phyloP scores from a whole-genome alignment of 1,140 invertebrate species.

The Euura lappo region DNA sequence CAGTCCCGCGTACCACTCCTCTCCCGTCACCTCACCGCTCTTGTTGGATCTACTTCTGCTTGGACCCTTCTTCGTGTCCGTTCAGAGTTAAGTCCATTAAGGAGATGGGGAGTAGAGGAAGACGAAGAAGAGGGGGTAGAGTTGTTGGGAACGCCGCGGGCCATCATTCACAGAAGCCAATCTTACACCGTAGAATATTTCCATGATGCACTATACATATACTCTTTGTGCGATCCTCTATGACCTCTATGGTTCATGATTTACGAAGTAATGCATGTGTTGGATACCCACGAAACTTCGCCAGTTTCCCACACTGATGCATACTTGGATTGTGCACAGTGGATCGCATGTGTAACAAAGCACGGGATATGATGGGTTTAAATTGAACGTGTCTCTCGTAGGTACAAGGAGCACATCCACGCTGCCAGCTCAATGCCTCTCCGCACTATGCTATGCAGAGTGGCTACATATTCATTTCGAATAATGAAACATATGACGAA shows the following conservation, averaged over 20 bases:
- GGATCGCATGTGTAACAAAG: too few relatives aligned
- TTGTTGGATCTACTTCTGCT: background rate
- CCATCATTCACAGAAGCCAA: conserved; percentile 58
- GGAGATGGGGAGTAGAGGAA: background rate
- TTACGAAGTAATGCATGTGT: background rate
- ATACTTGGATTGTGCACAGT: too few relatives aligned
- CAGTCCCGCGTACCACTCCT: conserved; percentile 28
- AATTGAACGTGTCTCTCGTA: background rate
- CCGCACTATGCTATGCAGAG: background rate
- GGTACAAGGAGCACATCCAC: background rate
- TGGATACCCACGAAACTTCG: background rate
- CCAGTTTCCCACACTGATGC: too few relatives aligned
- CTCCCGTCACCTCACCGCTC: conserved; percentile 30
- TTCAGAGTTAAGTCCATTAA: background rate
- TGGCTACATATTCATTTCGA: background rate
- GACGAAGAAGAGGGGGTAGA: conserved; percentile 32
- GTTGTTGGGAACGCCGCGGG: conserved; percentile 50
- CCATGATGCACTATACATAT: background rate
- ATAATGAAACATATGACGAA: background rate
- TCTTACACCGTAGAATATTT: conserved; percentile 41
- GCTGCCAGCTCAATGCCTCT: background rate
- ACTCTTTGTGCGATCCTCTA: background rate
- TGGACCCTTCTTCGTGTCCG: background rate
- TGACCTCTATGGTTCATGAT: background rate
- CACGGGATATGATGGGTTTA: background rate